A percentile compares a stretch with the other conserved stretches of the same genome.
Evolutionary conservation across 2,113 vertebrate species (phyloP).

Genomic region (Tenrec ecaudatus): DNA sequence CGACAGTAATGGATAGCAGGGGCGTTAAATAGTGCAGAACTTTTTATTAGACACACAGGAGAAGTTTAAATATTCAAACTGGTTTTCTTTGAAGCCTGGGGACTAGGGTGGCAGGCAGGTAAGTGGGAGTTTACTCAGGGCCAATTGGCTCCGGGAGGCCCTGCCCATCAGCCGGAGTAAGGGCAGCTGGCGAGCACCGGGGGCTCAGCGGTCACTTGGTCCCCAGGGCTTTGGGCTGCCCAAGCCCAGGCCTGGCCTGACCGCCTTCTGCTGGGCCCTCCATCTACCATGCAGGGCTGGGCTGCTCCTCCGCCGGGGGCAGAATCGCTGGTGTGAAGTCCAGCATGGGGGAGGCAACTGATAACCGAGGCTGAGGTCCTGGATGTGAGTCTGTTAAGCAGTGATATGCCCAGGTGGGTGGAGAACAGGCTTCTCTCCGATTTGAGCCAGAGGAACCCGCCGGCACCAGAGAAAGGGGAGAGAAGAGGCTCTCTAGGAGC

Average conservation of each 20-base stretch:
- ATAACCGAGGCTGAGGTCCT: neutral
- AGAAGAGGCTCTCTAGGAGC: neutral
- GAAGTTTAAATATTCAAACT: slow-evolving; percentile 90
- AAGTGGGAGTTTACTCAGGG: slow-evolving; percentile 65
- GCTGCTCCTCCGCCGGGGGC: neutral
- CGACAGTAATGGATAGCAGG: slow-evolving; percentile 89
- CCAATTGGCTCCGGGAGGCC: neutral
- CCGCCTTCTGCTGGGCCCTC: neutral
- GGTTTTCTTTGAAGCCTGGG: slow-evolving; percentile 75
- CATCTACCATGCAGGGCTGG: neutral
- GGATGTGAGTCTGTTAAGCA: neutral
- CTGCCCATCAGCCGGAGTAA: slow-evolving; percentile 39
- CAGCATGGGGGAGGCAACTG: neutral
- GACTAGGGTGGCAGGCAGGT: slow-evolving; percentile 27
- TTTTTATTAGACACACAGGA: slow-evolving; percentile 89
- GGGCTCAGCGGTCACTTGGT: neutral
- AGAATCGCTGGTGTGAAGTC: neutral
- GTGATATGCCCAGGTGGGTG: neutral
- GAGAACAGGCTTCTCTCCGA: neutral
- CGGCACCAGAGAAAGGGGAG: neutral
- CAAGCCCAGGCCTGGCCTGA: neutral
- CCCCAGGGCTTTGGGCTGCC: neutral
- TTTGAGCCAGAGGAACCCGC: neutral
- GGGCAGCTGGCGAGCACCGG: slow-evolving; percentile 65
- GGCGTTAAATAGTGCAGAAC: slow-evolving; percentile 90